A percentile compares a stretch with the other conserved stretches of the same genome.
Conservation (phyloP, 2,113 vertebrate genomes). For the Eulacestoma nigropectus region DNA sequence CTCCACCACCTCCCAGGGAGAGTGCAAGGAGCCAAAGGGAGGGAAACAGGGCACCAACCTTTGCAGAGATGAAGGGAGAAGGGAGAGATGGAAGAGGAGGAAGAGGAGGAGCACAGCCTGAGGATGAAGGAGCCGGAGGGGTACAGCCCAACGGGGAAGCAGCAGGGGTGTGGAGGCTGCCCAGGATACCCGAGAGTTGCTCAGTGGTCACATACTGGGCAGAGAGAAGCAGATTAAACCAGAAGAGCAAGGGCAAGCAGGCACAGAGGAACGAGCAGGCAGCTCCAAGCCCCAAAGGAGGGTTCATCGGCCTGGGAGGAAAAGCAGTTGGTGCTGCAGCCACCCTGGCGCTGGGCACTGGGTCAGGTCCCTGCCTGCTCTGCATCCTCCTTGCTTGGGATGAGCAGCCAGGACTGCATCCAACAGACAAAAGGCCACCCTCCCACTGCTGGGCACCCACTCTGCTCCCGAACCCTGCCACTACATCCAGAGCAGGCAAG, state of each 20-base stretch:
- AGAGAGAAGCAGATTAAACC: slow-evolving; percentile 16
- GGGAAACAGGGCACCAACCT: slow-evolving; percentile 75
- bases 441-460: neutral
- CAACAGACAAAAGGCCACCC: neutral
- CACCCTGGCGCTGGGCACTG: neutral
- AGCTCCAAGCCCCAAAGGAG: neutral
- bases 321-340: neutral
- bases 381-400: neutral
- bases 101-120: slow-evolving; percentile 59
- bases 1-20: neutral
- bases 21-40: neutral
- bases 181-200: slow-evolving; percentile 85
- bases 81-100: slow-evolving; percentile 64
- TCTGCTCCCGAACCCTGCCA: neutral
- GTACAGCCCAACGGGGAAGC: slow-evolving; percentile 45
- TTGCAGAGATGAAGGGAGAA: slow-evolving; percentile 70
- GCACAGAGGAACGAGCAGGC: accelerated
- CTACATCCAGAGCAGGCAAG: accelerated
- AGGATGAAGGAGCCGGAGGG: slow-evolving; percentile 59
- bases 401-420: accelerated
- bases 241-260: neutral
- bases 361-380: neutral
- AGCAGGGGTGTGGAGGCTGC: slow-evolving; percentile 64
- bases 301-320: neutral
- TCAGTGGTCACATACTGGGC: slow-evolving; percentile 88